These are phyloP conservation scores for Agrypnia vestita DNA, from an alignment of 1,140 invertebrate genomes.

Conservation along the genomic window DNA sequence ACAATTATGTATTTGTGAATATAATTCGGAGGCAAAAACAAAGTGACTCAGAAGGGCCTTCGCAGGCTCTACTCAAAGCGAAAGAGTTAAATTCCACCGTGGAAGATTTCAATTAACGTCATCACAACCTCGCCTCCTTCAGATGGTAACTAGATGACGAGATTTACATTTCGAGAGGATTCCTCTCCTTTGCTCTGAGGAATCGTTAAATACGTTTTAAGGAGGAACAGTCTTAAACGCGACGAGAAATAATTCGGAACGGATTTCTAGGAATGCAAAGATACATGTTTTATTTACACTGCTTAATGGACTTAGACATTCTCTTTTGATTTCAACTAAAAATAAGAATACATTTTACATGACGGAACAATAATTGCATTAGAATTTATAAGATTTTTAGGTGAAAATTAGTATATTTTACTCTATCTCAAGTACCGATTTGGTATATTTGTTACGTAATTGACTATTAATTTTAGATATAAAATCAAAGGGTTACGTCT, in stretches of 20 bases:
- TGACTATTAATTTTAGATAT: neutral
- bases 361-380: too few relatives aligned
- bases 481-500: too few relatives aligned
- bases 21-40: slow-evolving; percentile 45
- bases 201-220: slow-evolving; percentile 51
- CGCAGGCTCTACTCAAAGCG: slow-evolving; percentile 32
- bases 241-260: slow-evolving; percentile 35
- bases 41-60: slow-evolving; percentile 22
- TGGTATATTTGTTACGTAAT: too few relatives aligned
- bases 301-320: slow-evolving; percentile 7
- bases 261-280: slow-evolving; percentile 26
- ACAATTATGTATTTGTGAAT: slow-evolving; percentile 57
- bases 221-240: slow-evolving; percentile 42
- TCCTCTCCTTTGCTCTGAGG: slow-evolving; percentile 45
- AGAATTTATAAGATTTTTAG: too few relatives aligned
- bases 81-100: slow-evolving; percentile 59
- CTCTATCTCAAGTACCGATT: too few relatives aligned
- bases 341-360: neutral
- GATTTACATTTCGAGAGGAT: slow-evolving; percentile 59
- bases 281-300: slow-evolving; percentile 29
- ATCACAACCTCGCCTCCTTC: slow-evolving; percentile 38
- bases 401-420: too few relatives aligned
- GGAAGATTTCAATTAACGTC: slow-evolving; percentile 57
- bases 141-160: slow-evolving; percentile 49
- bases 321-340: slow-evolving; percentile 19